phyloP scores from a whole-genome alignment of 1,140 invertebrate species.

The Agrypnia vestita region DNA sequence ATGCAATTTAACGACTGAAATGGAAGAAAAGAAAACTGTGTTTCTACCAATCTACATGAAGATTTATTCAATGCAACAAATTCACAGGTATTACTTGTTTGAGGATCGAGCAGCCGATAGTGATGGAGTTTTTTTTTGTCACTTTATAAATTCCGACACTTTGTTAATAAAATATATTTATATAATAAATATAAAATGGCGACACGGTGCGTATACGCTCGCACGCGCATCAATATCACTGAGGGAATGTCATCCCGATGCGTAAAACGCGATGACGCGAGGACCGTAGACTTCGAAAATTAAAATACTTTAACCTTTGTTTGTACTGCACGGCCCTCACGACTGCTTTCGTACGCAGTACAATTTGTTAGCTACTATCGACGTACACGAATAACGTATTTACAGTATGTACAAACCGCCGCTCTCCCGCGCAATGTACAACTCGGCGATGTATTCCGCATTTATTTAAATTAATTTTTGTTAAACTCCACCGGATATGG shows the following conservation, averaged over 20 bases:
- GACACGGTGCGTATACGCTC: background rate
- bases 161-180: slow-evolving; percentile 31
- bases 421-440: slow-evolving; percentile 3
- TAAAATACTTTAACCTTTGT: background rate
- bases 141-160: background rate
- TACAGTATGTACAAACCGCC: slow-evolving; percentile 24
- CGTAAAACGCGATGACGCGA: background rate
- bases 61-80: background rate
- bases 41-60: no score
- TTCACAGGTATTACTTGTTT: background rate
- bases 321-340: background rate
- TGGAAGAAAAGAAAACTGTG: no score
- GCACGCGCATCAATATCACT: slow-evolving; percentile 18
- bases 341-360: background rate
- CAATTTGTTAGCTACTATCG: background rate
- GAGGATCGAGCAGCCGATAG: slow-evolving; percentile 1
- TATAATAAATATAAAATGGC: slow-evolving; percentile 29
- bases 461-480: slow-evolving; percentile 10
- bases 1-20: no score
- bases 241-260: slow-evolving; percentile 4
- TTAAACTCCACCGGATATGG: background rate
- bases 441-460: background rate
- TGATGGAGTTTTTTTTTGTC: background rate
- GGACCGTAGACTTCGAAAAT: background rate
- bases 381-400: slow-evolving; percentile 1